Base-by-base conservation (phyloP, 2,113 vertebrate genomes). In the Platycercus adscitus region DNA sequence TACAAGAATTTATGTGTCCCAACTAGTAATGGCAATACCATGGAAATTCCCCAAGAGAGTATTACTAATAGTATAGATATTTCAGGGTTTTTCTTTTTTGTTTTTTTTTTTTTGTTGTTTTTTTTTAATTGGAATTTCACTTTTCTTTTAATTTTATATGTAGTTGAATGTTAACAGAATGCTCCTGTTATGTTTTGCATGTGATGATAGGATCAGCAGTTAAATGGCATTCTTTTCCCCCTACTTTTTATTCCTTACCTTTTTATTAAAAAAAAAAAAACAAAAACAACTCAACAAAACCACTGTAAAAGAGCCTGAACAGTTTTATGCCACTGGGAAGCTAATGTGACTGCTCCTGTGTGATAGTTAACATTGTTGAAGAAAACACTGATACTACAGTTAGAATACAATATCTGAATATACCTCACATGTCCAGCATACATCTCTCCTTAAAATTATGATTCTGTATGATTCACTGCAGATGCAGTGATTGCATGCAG, bases 391-490 rank as follows among this genome's bases (percentile, higher is more conserved):
- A 56, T 68, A 63, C 63, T 91, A 8, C 77, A 86, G 61, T 77
- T 94, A 66, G 60, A 93, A 94, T 83, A 43, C 28, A 91, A 49
- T 85, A 41, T 89, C 81, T 89, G 73, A 81, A 60, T 87, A 55
- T 78, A 72, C 53, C 61, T 93, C 88, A 81, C 52, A 81, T 55
- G 71, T 95, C 86, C 89, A 95, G 63, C 78, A 64, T 94, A 81
- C 64, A 28, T 93, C n/a, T 49, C 12, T 92, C 66, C 77, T 93
- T 96, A 91, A 96, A 94, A 81, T 82, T 3, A 80, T 89, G 79
- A 73, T 88, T 96, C 88, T 91, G 39, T 91, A 80, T 94, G 89
- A 97, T 91, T 97, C 93, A 94, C 93, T 96, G 95, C 91, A 95
- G 84, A 97, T 92, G 89, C 58, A 90, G 72, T 94, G 72, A 61